A percentile compares a stretch with the other conserved stretches of the same genome.
phyloP scores from a whole-genome alignment of 30 jellyfish, hydroid and myxozoan genomes.

The Catostylus mosaicus region DNA sequence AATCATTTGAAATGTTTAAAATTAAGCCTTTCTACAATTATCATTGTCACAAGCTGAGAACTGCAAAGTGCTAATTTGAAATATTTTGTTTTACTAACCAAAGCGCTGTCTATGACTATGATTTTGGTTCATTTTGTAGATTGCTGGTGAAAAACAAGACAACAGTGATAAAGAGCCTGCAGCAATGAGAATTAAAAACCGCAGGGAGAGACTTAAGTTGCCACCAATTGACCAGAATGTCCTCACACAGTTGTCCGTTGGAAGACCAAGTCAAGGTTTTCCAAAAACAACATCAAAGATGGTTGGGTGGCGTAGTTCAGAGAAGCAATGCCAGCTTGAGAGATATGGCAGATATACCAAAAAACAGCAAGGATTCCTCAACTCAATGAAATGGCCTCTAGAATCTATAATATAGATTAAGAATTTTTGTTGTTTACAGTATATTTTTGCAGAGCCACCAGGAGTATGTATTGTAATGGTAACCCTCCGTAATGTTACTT shows the following conservation, averaged over 20 bases:
- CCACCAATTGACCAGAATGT: slow-evolving; percentile 82
- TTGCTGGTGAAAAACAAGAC: slow-evolving; percentile 60
- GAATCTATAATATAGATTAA: slow-evolving; percentile 71
- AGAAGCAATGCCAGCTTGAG: slow-evolving; percentile 77
- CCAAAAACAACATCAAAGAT: slow-evolving; percentile 83
- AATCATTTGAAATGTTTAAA: no score
- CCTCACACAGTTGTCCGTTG: slow-evolving; percentile 62
- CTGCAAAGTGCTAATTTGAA: no score
- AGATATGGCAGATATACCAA: slow-evolving; percentile 90
- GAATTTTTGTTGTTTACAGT: no score
- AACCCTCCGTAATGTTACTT: no score
- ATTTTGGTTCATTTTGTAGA: slow-evolving; percentile 10
- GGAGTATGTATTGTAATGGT: no score
- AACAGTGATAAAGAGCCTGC: slow-evolving; percentile 45
- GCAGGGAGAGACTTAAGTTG: slow-evolving; percentile 76
- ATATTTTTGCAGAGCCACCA: no score
- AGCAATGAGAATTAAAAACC: slow-evolving; percentile 74
- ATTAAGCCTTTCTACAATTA: no score
- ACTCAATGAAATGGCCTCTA: slow-evolving; percentile 83
- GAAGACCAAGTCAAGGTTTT: slow-evolving; percentile 64
- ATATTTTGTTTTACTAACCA: no score
- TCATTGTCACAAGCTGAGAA: no score
- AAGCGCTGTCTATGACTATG: neutral
- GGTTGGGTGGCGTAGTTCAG: slow-evolving; percentile 94
- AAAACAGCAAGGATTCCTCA: slow-evolving; percentile 64